Evolutionary conservation across 1,140 invertebrate genomes (phyloP).

Genomic region (Eurosta solidaginis): DNA sequence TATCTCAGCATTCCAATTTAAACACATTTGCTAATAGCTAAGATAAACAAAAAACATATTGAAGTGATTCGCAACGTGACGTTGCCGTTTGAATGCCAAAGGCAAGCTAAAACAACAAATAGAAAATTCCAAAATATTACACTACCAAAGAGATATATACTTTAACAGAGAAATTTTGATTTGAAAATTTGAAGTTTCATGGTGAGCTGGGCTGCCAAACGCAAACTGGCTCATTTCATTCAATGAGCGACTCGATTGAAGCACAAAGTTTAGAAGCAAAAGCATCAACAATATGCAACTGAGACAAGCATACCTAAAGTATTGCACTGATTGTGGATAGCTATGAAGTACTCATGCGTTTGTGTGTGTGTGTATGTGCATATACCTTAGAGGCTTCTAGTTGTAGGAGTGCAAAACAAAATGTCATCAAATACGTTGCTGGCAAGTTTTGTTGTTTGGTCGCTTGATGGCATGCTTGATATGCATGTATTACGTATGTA

Average conservation of each 20-base stretch:
- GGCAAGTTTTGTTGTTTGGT: neutral
- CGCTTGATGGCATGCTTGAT: neutral
- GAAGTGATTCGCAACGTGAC: neutral
- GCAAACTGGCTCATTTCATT: too few species aligned
- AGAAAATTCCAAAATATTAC: neutral
- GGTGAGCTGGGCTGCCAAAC: neutral
- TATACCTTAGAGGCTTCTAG: neutral
- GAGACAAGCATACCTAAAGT: neutral
- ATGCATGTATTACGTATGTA: neutral
- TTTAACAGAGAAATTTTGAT: neutral
- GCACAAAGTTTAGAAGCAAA: neutral
- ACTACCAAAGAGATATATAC: too few species aligned
- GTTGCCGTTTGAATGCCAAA: neutral
- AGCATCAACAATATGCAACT: neutral
- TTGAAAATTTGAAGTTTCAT: neutral
- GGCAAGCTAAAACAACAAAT: neutral
- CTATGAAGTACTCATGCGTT: neutral
- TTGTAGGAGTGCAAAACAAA: neutral
- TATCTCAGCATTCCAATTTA: neutral
- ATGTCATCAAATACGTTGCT: neutral
- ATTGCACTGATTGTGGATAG: slow-evolving; percentile 8
- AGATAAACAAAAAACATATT: neutral
- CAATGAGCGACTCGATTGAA: too few species aligned
- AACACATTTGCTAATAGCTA: neutral
- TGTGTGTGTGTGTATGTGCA: neutral